Evolutionary conservation across 2,888 invertebrate species (phyloP), one percentile per base, ranked within the genome.

Genomic region (Nephrotoma flavescens): DNA sequence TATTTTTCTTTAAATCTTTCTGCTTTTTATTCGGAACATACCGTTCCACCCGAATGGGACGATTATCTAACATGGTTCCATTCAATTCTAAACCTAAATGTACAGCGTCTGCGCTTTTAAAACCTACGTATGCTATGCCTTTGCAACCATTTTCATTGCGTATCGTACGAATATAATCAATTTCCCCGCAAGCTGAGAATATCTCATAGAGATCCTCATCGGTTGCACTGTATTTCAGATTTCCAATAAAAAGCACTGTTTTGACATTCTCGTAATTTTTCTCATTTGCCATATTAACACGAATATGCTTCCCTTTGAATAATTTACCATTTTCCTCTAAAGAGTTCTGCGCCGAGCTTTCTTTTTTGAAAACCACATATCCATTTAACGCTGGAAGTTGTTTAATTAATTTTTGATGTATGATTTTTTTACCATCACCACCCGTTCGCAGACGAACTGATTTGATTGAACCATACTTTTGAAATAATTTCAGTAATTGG

Each of bases 111-210:
- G 90, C 88, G 1, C 89, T 88, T 86, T 91, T 89, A 87, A 91
- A 92, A 85, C 91, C 90, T 11, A 92, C 90, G 88, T 90, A 92
- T 0, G 90, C 92, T 2, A 91, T 42, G 52, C 89, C 89, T 47
- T 90, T 91, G 88, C 91, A 91, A 4, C 91, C 91, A 71, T 90
- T 89, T 0, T 89, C 89, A 0, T 90, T 90, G 41, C 89, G 89
- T 2, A 92, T 85, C 47, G 90, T 90, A 2, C 92, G 90, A 12
- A 91, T 89, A 87, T 91, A 92, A 41, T 92, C 90, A 31, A 92
- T 90, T 87, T 91, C 90, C 0, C 92, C 92, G 86, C 91, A 91
- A 87, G 89, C 90, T 2, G 89, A 90, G 87, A 92, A 92, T 71
- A 91, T 90, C 86, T 91, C 90, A 15, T 90, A 89, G 6, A 92